These are phyloP conservation scores for Brachionus rubens DNA, from an alignment of 1,140 invertebrate genomes.

Conservation along the genomic window DNA sequence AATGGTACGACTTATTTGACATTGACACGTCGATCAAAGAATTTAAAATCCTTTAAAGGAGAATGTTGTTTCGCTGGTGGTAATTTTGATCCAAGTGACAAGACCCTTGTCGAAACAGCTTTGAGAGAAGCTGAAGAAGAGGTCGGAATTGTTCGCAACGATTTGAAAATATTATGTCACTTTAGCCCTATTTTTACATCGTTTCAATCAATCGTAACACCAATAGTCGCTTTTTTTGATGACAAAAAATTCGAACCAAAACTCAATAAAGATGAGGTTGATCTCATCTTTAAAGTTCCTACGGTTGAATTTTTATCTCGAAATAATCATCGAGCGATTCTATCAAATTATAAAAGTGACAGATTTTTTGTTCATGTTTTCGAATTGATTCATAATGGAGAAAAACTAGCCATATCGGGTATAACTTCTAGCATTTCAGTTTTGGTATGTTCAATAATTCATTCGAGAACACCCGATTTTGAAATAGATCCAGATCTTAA, in stretches of 20 bases:
- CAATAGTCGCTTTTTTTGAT: constrained; percentile 47
- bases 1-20: not conserved
- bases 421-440: constrained; percentile 44
- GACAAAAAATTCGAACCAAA: constrained; percentile 42
- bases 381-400: not conserved
- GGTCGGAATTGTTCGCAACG: constrained; percentile 39
- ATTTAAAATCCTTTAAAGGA: constrained; percentile 20
- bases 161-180: constrained; percentile 41
- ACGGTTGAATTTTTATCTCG: constrained; percentile 41
- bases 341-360: not conserved
- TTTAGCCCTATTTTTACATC: constrained; percentile 42
- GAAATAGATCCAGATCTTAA: not conserved
- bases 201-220: constrained; percentile 42
- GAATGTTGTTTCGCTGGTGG: constrained; percentile 48
- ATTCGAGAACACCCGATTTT: not conserved
- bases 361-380: constrained; percentile 35
- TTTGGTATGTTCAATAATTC: not conserved
- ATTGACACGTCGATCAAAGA: constrained; percentile 47
- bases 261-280: constrained; percentile 48
- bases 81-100: constrained; percentile 46
- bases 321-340: not conserved
- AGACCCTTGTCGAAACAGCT: constrained; percentile 31
- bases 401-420: constrained; percentile 34
- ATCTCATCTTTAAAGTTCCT: constrained; percentile 46
- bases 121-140: constrained; percentile 48